phyloP scores from a whole-genome alignment of 2,888 invertebrate species.

The Agonopterix heracliana region DNA sequence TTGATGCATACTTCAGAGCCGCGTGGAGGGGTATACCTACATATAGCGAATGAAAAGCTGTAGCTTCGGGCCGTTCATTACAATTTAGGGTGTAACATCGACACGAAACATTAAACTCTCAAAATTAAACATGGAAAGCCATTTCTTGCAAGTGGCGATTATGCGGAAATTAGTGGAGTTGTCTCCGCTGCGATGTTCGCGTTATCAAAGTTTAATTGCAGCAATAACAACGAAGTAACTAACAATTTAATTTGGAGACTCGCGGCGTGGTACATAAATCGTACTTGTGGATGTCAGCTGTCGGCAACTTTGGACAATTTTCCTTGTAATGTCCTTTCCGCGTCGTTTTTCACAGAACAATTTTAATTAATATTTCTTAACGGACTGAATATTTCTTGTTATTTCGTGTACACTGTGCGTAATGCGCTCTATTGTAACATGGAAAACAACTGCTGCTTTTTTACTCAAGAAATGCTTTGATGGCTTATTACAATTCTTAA shows the following conservation, averaged over 20 bases:
- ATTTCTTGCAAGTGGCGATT: conserved; percentile 10
- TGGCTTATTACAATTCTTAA: conserved; percentile 3
- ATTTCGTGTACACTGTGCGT: conserved; percentile 23
- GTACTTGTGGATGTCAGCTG: conserved; percentile 71
- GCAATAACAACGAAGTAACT: conserved; percentile 65
- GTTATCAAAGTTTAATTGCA: conserved; percentile 65
- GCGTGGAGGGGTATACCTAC: conserved; percentile 9
- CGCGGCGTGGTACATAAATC: conserved; percentile 61
- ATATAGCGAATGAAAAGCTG: conserved; percentile 10
- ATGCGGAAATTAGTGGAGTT: conserved; percentile 15
- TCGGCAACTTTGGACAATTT: conserved; percentile 66
- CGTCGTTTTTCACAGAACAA: conserved; percentile 62
- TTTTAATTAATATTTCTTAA: conserved; percentile 72
- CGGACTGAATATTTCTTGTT: conserved; percentile 31
- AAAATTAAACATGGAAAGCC: conserved; percentile 5
- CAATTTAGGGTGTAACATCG: conserved; percentile 3
- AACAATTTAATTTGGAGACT: conserved; percentile 67
- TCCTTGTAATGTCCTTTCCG: conserved; percentile 68
- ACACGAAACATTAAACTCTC: conserved; percentile 6
- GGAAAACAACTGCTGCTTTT: conserved; percentile 17
- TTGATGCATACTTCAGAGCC: conserved; percentile 68
- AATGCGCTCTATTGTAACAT: conserved; percentile 14
- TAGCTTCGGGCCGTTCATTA: conserved; percentile 3
- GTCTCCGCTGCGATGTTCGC: conserved; percentile 35
- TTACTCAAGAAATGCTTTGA: background rate